Evolutionary conservation across 2,797 vertebrate genomes (phyloP), one percentile per base, ranked within the genome.

Genomic region (Enteromius paludinosus): DNA sequence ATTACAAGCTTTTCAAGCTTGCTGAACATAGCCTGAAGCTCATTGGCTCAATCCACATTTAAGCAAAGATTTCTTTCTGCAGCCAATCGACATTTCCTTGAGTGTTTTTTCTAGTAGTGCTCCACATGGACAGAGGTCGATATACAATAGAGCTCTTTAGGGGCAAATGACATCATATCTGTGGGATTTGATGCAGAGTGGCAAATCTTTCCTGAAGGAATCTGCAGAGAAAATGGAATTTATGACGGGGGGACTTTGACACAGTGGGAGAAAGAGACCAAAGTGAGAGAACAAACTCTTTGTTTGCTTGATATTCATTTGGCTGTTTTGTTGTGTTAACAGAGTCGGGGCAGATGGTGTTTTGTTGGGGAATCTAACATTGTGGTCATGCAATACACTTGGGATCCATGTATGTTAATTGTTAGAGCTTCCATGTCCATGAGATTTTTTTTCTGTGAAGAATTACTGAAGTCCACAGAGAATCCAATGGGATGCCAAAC

Each of bases 381-480:
- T 62, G 5, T 52, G 25, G n/a, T 62, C 59, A 30, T 41, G 35
- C 45, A 72, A 30, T 49, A 25, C 45, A 70, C 35, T 59, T 73
- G n/a, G 76, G 47, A 77, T 64, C n/a, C 45, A 30, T 49, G 64
- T 78, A 68, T 74, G 66, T 69, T 84, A 66, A 88, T 87, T 86
- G 66, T 52, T 78, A 38, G 86, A 89, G 85, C 87, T 75, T 83
- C 80, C 81, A 70, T 87, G 78, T 87, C 71, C 3, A 49, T 79
- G 65, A 54, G 52, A 47, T 38, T 15, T 52, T 52, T 20, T 78
- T 80, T 69, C 73, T 66, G 49, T 28, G 47, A 68, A 14, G 7
- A 15, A 81, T 88, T 79, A 35, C 81, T 65, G 52, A 87, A 86
- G 85, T 65, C 41, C 43, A 18, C 80, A 65, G 33, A 77, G 17